These are phyloP conservation scores for Plutella xylostella DNA, from an alignment of 2,888 invertebrate genomes.

Conservation along the genomic window DNA sequence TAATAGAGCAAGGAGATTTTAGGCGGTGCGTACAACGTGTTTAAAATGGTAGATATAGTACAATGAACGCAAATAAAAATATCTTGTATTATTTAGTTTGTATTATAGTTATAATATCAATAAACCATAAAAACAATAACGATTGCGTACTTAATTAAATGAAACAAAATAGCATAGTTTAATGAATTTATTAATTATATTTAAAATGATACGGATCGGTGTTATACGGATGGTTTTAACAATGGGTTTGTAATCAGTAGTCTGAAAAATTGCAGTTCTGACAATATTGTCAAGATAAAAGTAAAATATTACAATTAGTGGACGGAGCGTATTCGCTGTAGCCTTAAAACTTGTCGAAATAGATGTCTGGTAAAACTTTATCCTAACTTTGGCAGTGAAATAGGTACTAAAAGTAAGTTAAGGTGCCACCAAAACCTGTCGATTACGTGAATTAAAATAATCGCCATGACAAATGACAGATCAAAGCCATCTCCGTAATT, in stretches of 20 bases:
- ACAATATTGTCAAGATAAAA: neutral
- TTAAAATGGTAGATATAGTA: no score
- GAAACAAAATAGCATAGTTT: neutral
- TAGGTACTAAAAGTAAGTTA: conserved; percentile 41
- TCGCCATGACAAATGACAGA: no score
- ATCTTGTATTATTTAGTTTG: no score
- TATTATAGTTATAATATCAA: no score
- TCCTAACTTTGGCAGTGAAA: conserved; percentile 59
- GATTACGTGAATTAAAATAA: no score
- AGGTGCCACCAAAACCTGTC: no score
- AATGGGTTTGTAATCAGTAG: neutral
- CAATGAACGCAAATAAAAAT: no score
- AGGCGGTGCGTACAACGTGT: no score
- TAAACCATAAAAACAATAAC: no score
- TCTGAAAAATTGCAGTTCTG: neutral
- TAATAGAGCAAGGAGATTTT: no score
- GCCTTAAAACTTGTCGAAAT: conserved; percentile 24
- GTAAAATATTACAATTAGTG: conserved; percentile 25
- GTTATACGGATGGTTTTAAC: conserved; percentile 1
- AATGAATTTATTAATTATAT: conserved; percentile 3
- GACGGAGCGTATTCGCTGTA: conserved; percentile 56
- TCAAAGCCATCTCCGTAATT: no score
- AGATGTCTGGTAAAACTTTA: conserved; percentile 16
- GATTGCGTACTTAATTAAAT: conserved; percentile 16
- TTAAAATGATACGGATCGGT: conserved; percentile 1